phyloP scores from a whole-genome alignment of 2,113 vertebrate genomes.

The Sphaerodactylus townsendi region DNA sequence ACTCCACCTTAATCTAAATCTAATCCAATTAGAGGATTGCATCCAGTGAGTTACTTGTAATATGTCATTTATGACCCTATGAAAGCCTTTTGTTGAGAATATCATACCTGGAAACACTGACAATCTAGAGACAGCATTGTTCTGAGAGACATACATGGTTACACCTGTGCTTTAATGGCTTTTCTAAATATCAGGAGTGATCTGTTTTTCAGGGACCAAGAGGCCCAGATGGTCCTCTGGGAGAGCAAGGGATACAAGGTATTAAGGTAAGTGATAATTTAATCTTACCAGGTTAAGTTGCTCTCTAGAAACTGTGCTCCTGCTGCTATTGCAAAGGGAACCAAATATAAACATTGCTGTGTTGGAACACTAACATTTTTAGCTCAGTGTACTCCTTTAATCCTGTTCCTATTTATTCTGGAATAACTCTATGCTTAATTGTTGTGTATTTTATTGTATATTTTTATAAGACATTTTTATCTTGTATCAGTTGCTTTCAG shows the following conservation, averaged over 20 bases:
- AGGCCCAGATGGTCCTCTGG: constrained; percentile 86
- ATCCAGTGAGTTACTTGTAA: not conserved
- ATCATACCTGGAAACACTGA: not conserved
- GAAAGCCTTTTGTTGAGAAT: too few relatives aligned
- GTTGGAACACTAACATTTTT: not conserved
- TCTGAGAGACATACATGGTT: not conserved
- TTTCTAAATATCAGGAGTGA: constrained; percentile 7
- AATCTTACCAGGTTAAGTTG: constrained; percentile 26
- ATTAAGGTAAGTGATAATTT: constrained; percentile 82
- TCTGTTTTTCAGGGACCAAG: constrained; percentile 82
- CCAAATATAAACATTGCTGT: not conserved
- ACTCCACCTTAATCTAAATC: too few relatives aligned
- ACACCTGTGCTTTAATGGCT: not conserved
- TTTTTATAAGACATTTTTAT: not conserved
- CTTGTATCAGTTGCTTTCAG: not conserved
- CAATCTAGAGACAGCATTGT: not conserved
- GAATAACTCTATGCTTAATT: not conserved
- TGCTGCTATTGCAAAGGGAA: not conserved
- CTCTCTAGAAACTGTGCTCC: not conserved
- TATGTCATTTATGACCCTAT: not conserved
- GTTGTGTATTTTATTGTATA: not conserved
- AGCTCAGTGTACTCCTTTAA: not conserved
- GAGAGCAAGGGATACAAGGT: constrained; percentile 87
- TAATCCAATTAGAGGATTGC: too few relatives aligned
- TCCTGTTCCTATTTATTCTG: not conserved